These are phyloP conservation scores for Plutomurus gul DNA, from an alignment of 1,140 invertebrate species.

Conservation along the genomic window DNA sequence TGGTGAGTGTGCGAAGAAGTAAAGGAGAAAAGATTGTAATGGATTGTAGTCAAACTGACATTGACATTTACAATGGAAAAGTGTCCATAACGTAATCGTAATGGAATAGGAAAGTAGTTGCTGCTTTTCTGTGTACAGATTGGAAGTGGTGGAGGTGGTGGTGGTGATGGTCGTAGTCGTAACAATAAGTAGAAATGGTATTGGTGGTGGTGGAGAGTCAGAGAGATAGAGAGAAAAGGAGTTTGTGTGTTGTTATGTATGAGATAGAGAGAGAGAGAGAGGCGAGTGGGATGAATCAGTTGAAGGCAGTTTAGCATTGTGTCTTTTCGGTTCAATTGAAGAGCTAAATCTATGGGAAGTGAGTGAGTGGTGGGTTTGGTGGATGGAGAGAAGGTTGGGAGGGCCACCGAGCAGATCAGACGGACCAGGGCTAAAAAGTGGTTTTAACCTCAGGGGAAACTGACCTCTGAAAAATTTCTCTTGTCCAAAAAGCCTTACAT, in stretches of 20 bases:
- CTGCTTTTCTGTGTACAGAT: no score
- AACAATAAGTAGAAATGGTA: constrained; percentile 20
- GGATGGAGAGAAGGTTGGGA: not conserved
- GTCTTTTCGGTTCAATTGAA: not conserved
- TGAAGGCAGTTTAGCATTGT: not conserved
- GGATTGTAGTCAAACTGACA: constrained; percentile 26
- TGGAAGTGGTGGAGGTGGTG: no score
- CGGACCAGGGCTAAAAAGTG: constrained; percentile 29
- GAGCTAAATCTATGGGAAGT: not conserved
- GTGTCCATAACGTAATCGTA: not conserved
- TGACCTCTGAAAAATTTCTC: constrained; percentile 42
- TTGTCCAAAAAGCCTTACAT: constrained; percentile 34
- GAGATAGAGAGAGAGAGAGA: no score
- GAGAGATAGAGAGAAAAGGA: no score
- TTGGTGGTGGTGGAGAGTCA: no score
- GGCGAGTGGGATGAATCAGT: constrained; percentile 13
- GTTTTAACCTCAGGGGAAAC: constrained; percentile 38
- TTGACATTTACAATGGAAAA: constrained; percentile 20
- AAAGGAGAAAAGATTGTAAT: constrained; percentile 2
- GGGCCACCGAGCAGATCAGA: not conserved
- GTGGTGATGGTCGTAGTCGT: not conserved
- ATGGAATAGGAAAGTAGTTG: constrained; percentile 7
- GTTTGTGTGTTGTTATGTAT: no score
- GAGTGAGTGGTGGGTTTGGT: not conserved
- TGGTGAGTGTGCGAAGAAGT: not conserved